phyloP scores from a whole-genome alignment of 2,888 invertebrate species.

The Agrochola macilenta region DNA sequence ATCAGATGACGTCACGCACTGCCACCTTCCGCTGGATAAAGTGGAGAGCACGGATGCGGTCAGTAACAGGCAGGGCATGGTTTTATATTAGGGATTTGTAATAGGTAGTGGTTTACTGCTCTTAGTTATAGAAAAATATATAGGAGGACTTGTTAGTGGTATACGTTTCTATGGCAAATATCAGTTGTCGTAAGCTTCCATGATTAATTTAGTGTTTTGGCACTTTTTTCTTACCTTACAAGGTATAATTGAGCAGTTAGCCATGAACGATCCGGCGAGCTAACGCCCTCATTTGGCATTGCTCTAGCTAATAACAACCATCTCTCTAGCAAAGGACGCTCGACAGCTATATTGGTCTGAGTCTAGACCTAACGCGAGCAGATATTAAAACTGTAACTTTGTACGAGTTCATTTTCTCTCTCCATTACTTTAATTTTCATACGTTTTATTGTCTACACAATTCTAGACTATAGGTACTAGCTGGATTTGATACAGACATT shows the following conservation, averaged over 20 bases:
- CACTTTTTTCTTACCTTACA: constrained; percentile 25
- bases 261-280: constrained; percentile 63
- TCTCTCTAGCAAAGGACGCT: constrained; percentile 68
- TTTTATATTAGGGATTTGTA: constrained; percentile 38
- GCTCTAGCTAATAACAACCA: constrained; percentile 69
- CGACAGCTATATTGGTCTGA: constrained; percentile 56
- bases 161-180: neutral
- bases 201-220: constrained; percentile 12
- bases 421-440: constrained; percentile 18
- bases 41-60: constrained; percentile 70
- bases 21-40: constrained; percentile 82
- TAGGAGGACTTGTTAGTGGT: neutral
- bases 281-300: constrained; percentile 73
- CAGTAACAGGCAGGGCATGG: constrained; percentile 48
- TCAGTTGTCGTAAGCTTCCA: neutral
- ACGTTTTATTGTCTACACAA: constrained; percentile 12
- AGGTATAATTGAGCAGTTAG: constrained; percentile 54
- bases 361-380: constrained; percentile 49
- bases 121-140: constrained; percentile 37
- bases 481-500: constrained; percentile 48
- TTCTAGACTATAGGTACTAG: constrained; percentile 22
- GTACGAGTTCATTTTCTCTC: constrained; percentile 10
- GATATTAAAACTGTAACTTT: constrained; percentile 50
- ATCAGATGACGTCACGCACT: constrained; percentile 86
- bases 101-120: constrained; percentile 18